These are phyloP conservation scores for Syngnathus acus DNA, from an alignment of 2,797 vertebrate genomes.

Conservation along the genomic window DNA sequence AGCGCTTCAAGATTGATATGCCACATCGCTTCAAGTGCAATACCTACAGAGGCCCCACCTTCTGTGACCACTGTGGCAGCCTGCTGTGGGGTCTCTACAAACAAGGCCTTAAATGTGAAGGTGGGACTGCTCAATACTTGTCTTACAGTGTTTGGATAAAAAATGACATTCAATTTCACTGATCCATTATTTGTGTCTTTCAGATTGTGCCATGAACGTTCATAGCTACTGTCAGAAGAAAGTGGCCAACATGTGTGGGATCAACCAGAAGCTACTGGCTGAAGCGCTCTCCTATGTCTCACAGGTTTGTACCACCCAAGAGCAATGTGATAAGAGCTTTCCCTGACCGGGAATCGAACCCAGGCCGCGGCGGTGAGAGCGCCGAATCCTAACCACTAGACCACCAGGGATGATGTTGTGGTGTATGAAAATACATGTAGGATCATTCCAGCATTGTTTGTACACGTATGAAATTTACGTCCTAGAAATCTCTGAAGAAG, in stretches of 20 bases:
- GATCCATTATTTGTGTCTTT: neutral
- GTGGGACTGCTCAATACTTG: constrained; percentile 48
- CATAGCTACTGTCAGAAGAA: constrained; percentile 89
- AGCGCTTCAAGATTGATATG: constrained; percentile 97
- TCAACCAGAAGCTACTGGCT: constrained; percentile 95
- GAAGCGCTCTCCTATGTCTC: constrained; percentile 88
- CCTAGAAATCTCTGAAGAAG: constrained; percentile 76
- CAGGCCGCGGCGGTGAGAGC: constrained; percentile 62
- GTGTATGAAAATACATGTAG: no score
- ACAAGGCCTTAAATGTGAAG: constrained; percentile 96
- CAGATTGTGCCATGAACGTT: constrained; percentile 91
- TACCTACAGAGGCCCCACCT: constrained; percentile 96
- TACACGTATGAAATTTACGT: neutral
- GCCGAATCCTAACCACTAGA: constrained; percentile 61
- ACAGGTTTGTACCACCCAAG: constrained; percentile 64
- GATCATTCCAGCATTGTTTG: neutral
- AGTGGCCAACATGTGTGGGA: constrained; percentile 94
- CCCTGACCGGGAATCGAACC: constrained; percentile 68
- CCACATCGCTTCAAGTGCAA: constrained; percentile 89
- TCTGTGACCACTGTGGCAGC: constrained; percentile 97
- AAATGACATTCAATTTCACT: neutral
- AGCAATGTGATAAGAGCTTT: constrained; percentile 18
- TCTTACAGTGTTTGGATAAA: no score
- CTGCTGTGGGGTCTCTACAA: constrained; percentile 92
- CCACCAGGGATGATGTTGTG: constrained; percentile 22